phyloP scores from a whole-genome alignment of 2,797 vertebrate species.

The Sebastes nivosus region DNA sequence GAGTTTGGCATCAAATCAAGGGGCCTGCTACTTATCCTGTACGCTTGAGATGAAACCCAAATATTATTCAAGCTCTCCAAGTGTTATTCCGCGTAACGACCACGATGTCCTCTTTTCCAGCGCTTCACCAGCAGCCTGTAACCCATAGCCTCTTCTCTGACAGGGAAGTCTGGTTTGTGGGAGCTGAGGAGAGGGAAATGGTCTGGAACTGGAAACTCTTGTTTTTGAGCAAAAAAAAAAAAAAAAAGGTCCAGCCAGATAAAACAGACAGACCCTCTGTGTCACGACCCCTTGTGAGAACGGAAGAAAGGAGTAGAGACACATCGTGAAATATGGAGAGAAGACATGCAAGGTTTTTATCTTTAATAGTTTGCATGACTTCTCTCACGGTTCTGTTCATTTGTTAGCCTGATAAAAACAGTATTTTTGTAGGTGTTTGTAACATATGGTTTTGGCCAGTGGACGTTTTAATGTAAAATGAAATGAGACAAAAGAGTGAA shows the following conservation, averaged over 20 bases:
- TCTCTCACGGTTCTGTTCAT: not conserved
- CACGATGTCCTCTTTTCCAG: not conserved
- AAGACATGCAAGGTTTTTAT: conserved; percentile 4
- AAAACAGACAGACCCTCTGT: not conserved
- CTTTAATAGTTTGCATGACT: not conserved
- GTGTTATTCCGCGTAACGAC: not conserved
- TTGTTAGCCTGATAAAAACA: not conserved
- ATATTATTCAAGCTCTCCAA: conserved; percentile 5
- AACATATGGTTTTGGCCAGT: not conserved
- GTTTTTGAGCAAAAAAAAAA: not conserved
- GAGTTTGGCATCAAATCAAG: conserved; percentile 6
- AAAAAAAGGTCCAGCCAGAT: not conserved
- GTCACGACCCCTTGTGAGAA: conserved; percentile 13
- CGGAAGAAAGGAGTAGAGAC: not conserved
- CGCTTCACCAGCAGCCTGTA: not conserved
- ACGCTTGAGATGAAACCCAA: not conserved
- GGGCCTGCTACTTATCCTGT: not conserved
- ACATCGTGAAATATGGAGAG: conserved; percentile 15
- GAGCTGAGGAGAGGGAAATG: not conserved
- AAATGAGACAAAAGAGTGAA: not conserved
- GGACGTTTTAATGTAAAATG: not conserved
- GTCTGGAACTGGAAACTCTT: conserved; percentile 9
- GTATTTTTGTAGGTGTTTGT: not conserved
- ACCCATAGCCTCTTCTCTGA: not conserved
- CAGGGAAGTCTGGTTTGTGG: conserved; percentile 1